These are phyloP conservation scores for Tragulus kanchil DNA, from an alignment of 2,113 vertebrate genomes.

Conservation along the genomic window DNA sequence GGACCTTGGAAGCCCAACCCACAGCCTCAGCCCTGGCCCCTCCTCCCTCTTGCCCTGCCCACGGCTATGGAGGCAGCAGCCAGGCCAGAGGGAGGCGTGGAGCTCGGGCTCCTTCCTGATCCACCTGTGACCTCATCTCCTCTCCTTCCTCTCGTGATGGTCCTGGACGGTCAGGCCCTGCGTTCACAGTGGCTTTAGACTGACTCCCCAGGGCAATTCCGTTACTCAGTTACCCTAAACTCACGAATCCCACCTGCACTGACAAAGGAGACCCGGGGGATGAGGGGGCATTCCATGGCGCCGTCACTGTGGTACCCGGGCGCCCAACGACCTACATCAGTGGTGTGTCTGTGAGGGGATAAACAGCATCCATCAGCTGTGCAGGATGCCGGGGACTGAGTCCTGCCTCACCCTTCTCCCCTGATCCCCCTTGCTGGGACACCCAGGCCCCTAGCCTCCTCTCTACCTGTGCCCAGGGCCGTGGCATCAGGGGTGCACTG, in stretches of 20 bases:
- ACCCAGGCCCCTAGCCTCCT: not conserved
- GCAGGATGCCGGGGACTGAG: accelerated
- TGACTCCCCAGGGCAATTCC: not conserved
- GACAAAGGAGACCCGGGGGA: accelerated
- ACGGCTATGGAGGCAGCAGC: accelerated
- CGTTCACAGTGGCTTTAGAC: not conserved
- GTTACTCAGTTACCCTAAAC: not conserved
- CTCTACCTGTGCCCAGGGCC: not conserved
- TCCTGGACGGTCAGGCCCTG: not conserved
- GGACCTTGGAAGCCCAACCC: accelerated
- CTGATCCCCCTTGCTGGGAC: not conserved
- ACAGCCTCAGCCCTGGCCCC: not conserved
- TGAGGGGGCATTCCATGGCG: not conserved
- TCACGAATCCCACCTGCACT: not conserved
- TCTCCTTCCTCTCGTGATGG: not conserved
- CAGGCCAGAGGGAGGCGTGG: not conserved
- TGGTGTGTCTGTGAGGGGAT: not conserved
- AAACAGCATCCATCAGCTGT: no score
- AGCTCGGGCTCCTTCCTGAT: not conserved
- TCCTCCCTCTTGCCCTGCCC: not conserved
- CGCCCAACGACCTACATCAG: accelerated
- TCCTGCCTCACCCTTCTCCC: not conserved
- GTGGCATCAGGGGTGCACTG: not conserved
- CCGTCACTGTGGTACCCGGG: not conserved
- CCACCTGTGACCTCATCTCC: not conserved